phyloP scores from a whole-genome alignment of 2,113 vertebrate genomes.

The Amblyopsis rosae region DNA sequence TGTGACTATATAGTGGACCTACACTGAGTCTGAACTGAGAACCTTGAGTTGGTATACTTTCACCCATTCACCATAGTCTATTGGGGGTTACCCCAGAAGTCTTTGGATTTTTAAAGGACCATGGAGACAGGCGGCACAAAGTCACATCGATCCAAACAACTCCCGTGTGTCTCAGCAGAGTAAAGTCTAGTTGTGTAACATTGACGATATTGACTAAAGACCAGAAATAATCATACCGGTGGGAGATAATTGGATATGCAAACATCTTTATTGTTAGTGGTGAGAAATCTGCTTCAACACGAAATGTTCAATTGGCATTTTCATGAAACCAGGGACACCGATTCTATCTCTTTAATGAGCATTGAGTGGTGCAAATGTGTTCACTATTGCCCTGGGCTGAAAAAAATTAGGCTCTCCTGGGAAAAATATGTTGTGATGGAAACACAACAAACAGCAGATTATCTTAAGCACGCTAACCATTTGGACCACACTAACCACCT shows the following conservation, averaged over 20 bases:
- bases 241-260: slow-evolving; percentile 20
- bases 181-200: slow-evolving; percentile 43
- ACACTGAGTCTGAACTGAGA: too few species aligned
- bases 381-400: slow-evolving; percentile 63
- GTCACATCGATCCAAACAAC: slow-evolving; percentile 11
- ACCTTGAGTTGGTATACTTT: too few species aligned
- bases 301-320: slow-evolving; percentile 51
- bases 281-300: slow-evolving; percentile 64
- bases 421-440: slow-evolving; percentile 40
- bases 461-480: slow-evolving; percentile 48
- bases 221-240: slow-evolving; percentile 26
- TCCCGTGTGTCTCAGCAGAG: slow-evolving; percentile 31
- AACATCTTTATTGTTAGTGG: slow-evolving; percentile 22
- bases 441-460: slow-evolving; percentile 65
- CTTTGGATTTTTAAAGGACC: neutral
- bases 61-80: too few species aligned
- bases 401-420: slow-evolving; percentile 43
- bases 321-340: slow-evolving; percentile 66
- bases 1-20: too few species aligned
- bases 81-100: neutral
- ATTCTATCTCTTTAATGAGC: slow-evolving; percentile 75
- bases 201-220: slow-evolving; percentile 39
- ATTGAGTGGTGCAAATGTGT: slow-evolving; percentile 52
- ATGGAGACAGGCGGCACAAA: neutral
- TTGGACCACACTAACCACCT: slow-evolving; percentile 63